Evolutionary conservation across 2,888 invertebrate genomes (phyloP).

Genomic region (Meteorus cinctellus): DNA sequence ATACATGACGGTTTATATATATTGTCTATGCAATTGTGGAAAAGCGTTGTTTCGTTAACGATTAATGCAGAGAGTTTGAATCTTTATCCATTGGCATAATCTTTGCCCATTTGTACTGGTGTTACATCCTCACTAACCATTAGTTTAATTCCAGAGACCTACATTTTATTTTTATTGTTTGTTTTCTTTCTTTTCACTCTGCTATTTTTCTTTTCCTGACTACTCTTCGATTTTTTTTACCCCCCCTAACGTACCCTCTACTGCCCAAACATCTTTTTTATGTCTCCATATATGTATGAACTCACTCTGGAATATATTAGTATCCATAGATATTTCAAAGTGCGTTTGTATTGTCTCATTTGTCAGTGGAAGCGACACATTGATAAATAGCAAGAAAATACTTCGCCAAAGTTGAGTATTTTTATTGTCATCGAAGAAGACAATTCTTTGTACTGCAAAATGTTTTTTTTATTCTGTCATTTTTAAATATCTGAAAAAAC

Average conservation of each 20-base stretch:
- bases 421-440: slow-evolving; percentile 27
- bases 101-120: slow-evolving; percentile 33
- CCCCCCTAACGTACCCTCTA: slow-evolving; percentile 26
- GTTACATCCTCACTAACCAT: slow-evolving; percentile 14
- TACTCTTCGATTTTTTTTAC: slow-evolving; percentile 8
- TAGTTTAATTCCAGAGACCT: slow-evolving; percentile 37
- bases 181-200: neutral
- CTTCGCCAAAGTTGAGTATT: slow-evolving; percentile 32
- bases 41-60: slow-evolving; percentile 2
- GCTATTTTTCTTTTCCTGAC: neutral
- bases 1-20: neutral
- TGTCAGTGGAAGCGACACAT: slow-evolving; percentile 29
- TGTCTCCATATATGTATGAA: neutral
- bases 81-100: slow-evolving; percentile 13
- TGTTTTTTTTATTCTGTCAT: neutral
- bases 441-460: neutral
- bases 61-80: neutral
- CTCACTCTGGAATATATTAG: neutral
- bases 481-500: slow-evolving; percentile 6
- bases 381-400: slow-evolving; percentile 31
- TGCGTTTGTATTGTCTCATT: slow-evolving; percentile 42
- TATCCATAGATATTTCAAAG: slow-evolving; percentile 30
- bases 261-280: slow-evolving; percentile 39
- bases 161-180: slow-evolving; percentile 33
- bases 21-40: slow-evolving; percentile 4